Conservation (phyloP, 2,888 invertebrate species). For the Drosophila robusta region DNA sequence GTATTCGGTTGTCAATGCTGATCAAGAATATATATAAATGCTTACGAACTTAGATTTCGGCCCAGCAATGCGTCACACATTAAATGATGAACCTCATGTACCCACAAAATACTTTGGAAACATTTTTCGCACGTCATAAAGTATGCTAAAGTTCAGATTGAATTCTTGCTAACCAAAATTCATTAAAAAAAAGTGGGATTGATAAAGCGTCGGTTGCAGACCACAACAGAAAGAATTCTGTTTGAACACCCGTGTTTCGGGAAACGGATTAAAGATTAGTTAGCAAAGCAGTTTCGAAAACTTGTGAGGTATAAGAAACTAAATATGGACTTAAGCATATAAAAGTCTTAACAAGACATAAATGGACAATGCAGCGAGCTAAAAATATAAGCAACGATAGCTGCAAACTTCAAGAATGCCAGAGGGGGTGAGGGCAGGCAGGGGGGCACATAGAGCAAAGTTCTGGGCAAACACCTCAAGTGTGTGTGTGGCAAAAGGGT, state of each 20-base stretch:
- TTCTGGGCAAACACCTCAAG: slow-evolving; percentile 72
- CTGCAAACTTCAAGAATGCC: slow-evolving; percentile 34
- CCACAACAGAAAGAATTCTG: slow-evolving; percentile 35
- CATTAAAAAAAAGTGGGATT: slow-evolving; percentile 32
- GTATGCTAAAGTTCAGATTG: slow-evolving; percentile 10
- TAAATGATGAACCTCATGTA: no score
- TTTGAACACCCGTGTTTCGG: slow-evolving; percentile 13
- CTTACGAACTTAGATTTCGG: no score
- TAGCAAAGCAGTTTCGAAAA: slow-evolving; percentile 61
- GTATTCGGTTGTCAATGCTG: no score
- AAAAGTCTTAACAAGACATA: slow-evolving; percentile 80
- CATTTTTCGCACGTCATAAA: neutral
- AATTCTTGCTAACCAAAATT: slow-evolving; percentile 17
- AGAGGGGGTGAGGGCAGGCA: neutral
- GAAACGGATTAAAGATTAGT: slow-evolving; percentile 57
- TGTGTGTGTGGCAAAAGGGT: slow-evolving; percentile 37
- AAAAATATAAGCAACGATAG: slow-evolving; percentile 42
- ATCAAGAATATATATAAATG: no score
- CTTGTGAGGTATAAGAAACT: slow-evolving; percentile 58
- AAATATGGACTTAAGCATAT: slow-evolving; percentile 74
- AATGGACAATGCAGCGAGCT: slow-evolving; percentile 55
- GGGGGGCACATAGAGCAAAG: slow-evolving; percentile 27
- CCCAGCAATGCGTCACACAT: no score
- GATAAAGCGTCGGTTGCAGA: slow-evolving; percentile 20
- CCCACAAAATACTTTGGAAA: neutral